Evolutionary conservation across 2,797 vertebrate species (phyloP).

Genomic region (Typhlichthys eigenmanni): DNA sequence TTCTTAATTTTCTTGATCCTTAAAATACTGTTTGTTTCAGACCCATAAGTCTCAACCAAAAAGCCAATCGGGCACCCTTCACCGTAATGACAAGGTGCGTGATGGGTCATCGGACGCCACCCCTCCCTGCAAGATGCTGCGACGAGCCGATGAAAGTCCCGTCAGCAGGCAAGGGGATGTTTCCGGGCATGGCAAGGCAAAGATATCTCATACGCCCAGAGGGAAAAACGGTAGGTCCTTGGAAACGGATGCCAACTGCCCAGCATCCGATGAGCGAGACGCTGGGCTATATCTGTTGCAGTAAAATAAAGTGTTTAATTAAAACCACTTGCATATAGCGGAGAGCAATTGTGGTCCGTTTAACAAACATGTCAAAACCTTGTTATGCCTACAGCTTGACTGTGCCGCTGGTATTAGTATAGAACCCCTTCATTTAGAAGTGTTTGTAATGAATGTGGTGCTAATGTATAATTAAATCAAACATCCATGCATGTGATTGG

Average conservation of each 20-base stretch:
- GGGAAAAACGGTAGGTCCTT: constrained; percentile 88
- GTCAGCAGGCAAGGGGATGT: constrained; percentile 89
- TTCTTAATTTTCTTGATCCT: background rate
- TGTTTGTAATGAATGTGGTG: no score
- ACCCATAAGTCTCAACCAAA: constrained; percentile 94
- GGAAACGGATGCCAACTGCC: background rate
- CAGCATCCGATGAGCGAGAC: background rate
- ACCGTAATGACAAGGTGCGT: constrained; percentile 96
- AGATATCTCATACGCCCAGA: constrained; percentile 86
- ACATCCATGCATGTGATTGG: no score
- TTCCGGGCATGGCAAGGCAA: constrained; percentile 89
- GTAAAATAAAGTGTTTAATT: no score
- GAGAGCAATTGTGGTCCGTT: no score
- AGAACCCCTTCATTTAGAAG: no score
- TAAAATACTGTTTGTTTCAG: constrained; percentile 50
- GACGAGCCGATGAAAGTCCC: constrained; percentile 92
- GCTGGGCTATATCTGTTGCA: no score
- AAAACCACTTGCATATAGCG: no score
- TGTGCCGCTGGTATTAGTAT: no score
- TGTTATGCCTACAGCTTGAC: no score
- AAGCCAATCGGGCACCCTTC: constrained; percentile 92
- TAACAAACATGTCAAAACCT: no score
- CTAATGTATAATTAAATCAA: no score
- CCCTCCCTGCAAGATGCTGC: constrained; percentile 96
- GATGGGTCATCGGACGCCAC: constrained; percentile 90